These are phyloP conservation scores for Lindbergichthys nudifrons DNA, from an alignment of 2,797 vertebrate genomes.

Conservation along the genomic window DNA sequence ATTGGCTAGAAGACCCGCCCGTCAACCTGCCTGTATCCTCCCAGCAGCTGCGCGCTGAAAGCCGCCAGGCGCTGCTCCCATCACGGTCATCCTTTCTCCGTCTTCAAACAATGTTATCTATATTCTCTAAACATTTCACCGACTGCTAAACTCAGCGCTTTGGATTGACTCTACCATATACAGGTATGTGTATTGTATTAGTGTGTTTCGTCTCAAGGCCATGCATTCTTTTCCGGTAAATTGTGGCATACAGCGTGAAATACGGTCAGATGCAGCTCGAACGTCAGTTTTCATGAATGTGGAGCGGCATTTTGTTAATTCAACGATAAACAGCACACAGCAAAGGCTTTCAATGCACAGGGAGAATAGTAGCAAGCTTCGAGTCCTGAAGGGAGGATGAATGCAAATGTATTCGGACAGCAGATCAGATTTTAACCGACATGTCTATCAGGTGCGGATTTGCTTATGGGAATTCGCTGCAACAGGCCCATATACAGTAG, in stretches of 20 bases:
- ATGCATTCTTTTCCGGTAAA: neutral
- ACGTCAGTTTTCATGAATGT: slow-evolving; percentile 2
- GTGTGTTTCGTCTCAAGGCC: neutral
- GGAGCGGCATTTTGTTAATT: slow-evolving; percentile 23
- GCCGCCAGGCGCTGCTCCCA: slow-evolving; percentile 69
- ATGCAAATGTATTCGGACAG: slow-evolving; percentile 29
- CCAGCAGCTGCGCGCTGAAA: slow-evolving; percentile 65
- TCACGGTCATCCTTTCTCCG: slow-evolving; percentile 47
- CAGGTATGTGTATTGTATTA: slow-evolving; percentile 60
- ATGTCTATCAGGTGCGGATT: slow-evolving; percentile 56
- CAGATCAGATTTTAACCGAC: neutral
- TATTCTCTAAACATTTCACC: slow-evolving; percentile 31
- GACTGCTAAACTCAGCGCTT: slow-evolving; percentile 19
- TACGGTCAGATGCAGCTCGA: slow-evolving; percentile 38
- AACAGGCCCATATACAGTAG: slow-evolving; percentile 51
- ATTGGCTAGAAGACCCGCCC: slow-evolving; percentile 67
- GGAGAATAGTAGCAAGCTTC: neutral
- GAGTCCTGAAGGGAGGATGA: neutral
- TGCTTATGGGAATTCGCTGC: slow-evolving; percentile 37
- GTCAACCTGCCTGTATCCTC: slow-evolving; percentile 45
- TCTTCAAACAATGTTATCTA: slow-evolving; percentile 68
- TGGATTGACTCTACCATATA: slow-evolving; percentile 52
- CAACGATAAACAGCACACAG: neutral
- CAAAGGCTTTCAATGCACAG: neutral
- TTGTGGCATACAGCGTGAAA: slow-evolving; percentile 23